Evolutionary conservation across 92 coral and sea anemone species (phyloP).

Genomic region (Chrysogorgia sp.): DNA sequence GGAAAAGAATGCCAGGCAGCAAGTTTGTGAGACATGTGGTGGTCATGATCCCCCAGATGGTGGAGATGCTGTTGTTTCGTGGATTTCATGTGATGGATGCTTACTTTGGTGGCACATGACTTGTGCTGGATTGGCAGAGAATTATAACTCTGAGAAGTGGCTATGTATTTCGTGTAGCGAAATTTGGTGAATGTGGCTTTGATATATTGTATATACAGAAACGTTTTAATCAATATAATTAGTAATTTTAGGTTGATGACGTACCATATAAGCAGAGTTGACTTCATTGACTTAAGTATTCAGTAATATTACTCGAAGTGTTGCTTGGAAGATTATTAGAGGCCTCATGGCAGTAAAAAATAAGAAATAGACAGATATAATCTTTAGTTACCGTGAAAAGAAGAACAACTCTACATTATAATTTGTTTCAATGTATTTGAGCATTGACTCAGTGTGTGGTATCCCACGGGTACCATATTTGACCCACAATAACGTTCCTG

Average conservation of each 20-base stretch:
- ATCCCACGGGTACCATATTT: no score
- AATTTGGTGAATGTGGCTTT: slow-evolving; percentile 34
- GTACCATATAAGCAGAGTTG: not conserved
- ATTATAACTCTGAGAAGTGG: slow-evolving; percentile 21
- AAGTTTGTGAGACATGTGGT: slow-evolving; percentile 27
- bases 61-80: slow-evolving; percentile 3
- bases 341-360: not conserved
- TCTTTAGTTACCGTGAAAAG: no score
- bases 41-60: slow-evolving; percentile 29
- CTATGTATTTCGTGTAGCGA: slow-evolving; percentile 36
- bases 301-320: slow-evolving; percentile 6
- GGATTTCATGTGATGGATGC: slow-evolving; percentile 48
- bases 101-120: slow-evolving; percentile 36
- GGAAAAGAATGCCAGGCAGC: slow-evolving; percentile 12
- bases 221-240: not conserved
- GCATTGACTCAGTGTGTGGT: no score
- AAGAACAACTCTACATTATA: no score
- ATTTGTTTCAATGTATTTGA: no score
- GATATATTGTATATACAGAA: no score
- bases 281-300: not conserved
- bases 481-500: no score
- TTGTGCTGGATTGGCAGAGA: slow-evolving; percentile 28
- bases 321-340: not conserved
- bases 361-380: no score
- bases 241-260: not conserved